Evolutionary conservation across 1,140 invertebrate species (phyloP).

Genomic region (Hypothenemus hampei): DNA sequence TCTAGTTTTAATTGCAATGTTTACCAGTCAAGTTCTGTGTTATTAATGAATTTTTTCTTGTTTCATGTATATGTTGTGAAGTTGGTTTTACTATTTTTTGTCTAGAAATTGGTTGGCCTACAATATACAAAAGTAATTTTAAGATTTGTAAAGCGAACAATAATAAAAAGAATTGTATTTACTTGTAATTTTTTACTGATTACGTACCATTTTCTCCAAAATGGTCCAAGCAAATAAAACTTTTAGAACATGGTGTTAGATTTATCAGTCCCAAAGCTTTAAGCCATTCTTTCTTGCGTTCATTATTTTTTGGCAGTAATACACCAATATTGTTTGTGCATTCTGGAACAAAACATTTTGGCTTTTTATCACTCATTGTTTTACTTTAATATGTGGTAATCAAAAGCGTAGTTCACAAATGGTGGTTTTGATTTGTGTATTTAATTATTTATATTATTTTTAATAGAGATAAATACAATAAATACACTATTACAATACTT

Average conservation of each 20-base stretch:
- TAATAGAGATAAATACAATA: too few species aligned
- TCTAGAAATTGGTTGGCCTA: neutral
- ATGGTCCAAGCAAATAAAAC: conserved; percentile 40
- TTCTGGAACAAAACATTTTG: conserved; percentile 37
- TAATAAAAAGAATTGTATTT: conserved; percentile 4
- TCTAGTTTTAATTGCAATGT: neutral
- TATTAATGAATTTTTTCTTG: too few species aligned
- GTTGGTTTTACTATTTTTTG: neutral
- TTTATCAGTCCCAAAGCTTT: conserved; percentile 27
- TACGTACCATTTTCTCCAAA: conserved; percentile 32
- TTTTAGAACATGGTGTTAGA: conserved; percentile 16
- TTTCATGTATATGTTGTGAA: too few species aligned
- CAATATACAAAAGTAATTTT: neutral
- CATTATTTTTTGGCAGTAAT: conserved; percentile 34
- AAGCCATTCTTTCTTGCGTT: conserved; percentile 34
- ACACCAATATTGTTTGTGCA: conserved; percentile 37
- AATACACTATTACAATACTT: too few species aligned
- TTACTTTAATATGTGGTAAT: too few species aligned
- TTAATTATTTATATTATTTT: too few species aligned
- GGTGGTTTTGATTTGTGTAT: too few species aligned
- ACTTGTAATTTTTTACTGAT: too few species aligned
- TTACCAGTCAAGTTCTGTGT: too few species aligned
- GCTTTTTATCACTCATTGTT: conserved; percentile 6
- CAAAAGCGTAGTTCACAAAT: too few species aligned
- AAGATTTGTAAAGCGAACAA: neutral